These are phyloP conservation scores for Eulemur rubriventer DNA, from an alignment of 2,797 vertebrate genomes.

Conservation along the genomic window DNA sequence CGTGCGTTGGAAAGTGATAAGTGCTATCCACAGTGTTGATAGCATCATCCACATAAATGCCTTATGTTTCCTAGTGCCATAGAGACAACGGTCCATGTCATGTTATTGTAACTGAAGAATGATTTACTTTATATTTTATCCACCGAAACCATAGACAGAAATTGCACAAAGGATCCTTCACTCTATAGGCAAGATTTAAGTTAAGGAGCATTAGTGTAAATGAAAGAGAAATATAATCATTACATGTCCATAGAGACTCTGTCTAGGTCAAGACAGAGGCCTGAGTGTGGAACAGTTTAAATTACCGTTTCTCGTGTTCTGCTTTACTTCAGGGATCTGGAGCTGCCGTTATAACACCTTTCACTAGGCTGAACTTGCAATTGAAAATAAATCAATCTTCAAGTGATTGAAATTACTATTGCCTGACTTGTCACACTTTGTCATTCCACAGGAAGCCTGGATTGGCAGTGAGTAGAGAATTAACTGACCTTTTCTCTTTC, in stretches of 20 bases:
- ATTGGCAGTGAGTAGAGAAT: not conserved
- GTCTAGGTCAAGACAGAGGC: not conserved
- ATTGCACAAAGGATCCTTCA: slow-evolving; percentile 6
- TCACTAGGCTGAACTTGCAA: slow-evolving; percentile 48
- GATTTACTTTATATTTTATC: not conserved
- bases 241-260: not conserved
- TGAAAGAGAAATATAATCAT: not conserved
- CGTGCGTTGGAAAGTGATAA: not conserved
- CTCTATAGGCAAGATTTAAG: slow-evolving; percentile 28
- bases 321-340: slow-evolving; percentile 10
- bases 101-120: not conserved
- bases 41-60: not conserved
- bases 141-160: not conserved
- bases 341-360: slow-evolving; percentile 48
- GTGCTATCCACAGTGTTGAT: not conserved
- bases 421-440: slow-evolving; percentile 35
- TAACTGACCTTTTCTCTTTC: not conserved
- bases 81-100: not conserved
- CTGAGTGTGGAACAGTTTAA: slow-evolving; percentile 21
- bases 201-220: slow-evolving; percentile 36
- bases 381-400: slow-evolving; percentile 72
- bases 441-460: slow-evolving; percentile 35
- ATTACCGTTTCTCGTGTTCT: slow-evolving; percentile 42
- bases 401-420: slow-evolving; percentile 67
- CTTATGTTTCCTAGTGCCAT: not conserved